Conservation (phyloP, 2,113 vertebrate genomes). For the Nesoenas mayeri region DNA sequence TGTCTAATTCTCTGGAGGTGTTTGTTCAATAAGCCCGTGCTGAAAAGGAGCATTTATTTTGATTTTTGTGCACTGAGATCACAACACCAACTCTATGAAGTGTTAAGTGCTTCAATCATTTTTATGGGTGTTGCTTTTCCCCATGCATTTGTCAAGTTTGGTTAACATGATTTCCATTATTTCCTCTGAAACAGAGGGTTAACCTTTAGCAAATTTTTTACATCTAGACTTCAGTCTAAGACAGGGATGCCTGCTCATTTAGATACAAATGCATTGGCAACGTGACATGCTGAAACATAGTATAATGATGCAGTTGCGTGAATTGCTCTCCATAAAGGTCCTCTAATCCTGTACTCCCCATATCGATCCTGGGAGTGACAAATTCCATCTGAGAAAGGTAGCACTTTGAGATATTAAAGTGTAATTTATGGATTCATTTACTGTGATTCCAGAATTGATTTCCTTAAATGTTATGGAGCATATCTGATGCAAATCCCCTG, state of each 20-base stretch:
- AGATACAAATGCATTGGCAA: background rate
- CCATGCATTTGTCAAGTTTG: background rate
- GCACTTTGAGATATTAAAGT: slow-evolving; percentile 47
- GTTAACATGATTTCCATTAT: background rate
- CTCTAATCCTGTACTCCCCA: background rate
- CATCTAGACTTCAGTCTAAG: background rate
- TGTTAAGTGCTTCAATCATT: background rate
- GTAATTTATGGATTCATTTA: slow-evolving; percentile 60
- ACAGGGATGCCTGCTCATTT: background rate
- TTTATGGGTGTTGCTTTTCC: background rate
- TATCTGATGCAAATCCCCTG: slow-evolving; percentile 8
- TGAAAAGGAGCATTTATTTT: background rate
- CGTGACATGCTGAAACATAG: background rate
- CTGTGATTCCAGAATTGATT: slow-evolving; percentile 38
- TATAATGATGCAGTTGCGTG: background rate
- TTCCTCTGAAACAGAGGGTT: background rate
- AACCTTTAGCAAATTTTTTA: background rate
- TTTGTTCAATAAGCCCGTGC: background rate
- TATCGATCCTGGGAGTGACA: slow-evolving; percentile 41
- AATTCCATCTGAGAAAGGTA: slow-evolving; percentile 21
- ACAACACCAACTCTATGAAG: background rate
- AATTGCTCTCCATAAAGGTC: background rate
- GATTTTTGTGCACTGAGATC: background rate
- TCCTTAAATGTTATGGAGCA: slow-evolving; percentile 32
- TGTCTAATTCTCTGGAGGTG: background rate